Evolutionary conservation across 2,888 invertebrate genomes (phyloP).

Genomic region (Leptura quadrifasciata): DNA sequence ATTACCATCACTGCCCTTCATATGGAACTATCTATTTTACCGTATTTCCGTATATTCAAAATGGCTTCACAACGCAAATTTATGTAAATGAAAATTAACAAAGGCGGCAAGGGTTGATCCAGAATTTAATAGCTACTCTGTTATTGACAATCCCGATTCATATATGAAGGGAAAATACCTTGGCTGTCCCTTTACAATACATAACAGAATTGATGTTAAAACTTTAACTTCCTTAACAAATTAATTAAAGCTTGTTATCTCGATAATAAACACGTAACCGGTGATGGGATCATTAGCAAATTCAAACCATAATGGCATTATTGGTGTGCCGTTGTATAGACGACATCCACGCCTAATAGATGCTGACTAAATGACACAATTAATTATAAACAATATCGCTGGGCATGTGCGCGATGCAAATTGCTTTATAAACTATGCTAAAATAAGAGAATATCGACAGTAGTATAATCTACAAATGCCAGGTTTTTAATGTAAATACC

Average conservation of each 20-base stretch:
- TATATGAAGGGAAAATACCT: background rate
- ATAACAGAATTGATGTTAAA: background rate
- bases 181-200: background rate
- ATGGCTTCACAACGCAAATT: background rate
- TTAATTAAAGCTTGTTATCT: background rate
- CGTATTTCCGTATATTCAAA: background rate
- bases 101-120: background rate
- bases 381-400: no score
- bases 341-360: no score
- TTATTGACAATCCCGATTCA: background rate
- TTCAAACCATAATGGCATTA: background rate
- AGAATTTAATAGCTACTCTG: background rate
- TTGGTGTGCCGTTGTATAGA: background rate
- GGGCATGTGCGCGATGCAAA: no score
- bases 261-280: background rate
- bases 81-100: background rate
- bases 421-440: no score
- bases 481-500: no score
- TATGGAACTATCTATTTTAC: background rate
- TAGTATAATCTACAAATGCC: no score
- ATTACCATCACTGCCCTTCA: no score
- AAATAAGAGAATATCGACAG: no score
- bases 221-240: slow-evolving; percentile 4
- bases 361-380: no score
- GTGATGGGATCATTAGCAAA: background rate